These are phyloP conservation scores for Nasua narica DNA, from an alignment of 2,797 vertebrate genomes.

Conservation along the genomic window DNA sequence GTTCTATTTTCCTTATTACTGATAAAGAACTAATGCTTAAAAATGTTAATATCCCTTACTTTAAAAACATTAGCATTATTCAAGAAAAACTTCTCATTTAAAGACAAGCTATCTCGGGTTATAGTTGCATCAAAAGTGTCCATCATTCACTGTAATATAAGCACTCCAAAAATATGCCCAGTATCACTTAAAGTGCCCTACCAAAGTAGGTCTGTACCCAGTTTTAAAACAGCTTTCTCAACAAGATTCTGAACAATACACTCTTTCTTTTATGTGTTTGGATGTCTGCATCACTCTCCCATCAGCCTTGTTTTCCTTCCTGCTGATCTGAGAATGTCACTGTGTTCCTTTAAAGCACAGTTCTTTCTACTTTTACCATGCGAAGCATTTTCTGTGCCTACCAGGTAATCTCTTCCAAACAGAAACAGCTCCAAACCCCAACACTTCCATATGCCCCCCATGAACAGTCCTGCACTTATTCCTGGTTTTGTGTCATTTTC, in stretches of 20 bases:
- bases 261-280: background rate
- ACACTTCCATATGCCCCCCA: background rate
- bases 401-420: background rate
- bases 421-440: background rate
- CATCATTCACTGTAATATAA: background rate
- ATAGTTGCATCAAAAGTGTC: background rate
- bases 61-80: background rate
- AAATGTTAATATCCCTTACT: background rate
- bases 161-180: background rate
- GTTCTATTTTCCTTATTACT: background rate
- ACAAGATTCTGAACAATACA: background rate
- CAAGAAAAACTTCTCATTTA: background rate
- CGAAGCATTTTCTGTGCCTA: background rate
- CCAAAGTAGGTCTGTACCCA: background rate
- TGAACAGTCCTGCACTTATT: background rate
- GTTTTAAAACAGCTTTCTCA: background rate
- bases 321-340: constrained; percentile 53
- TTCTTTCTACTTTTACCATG: background rate
- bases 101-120: background rate
- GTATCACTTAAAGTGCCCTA: background rate
- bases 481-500: background rate
- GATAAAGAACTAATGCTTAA: background rate
- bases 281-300: background rate
- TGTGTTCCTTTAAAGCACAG: background rate
- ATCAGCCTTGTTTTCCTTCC: background rate